A percentile compares a stretch with the other conserved stretches of the same genome.
phyloP scores from a whole-genome alignment of 2,888 invertebrate species.

The Caenorhabditis sp. region DNA sequence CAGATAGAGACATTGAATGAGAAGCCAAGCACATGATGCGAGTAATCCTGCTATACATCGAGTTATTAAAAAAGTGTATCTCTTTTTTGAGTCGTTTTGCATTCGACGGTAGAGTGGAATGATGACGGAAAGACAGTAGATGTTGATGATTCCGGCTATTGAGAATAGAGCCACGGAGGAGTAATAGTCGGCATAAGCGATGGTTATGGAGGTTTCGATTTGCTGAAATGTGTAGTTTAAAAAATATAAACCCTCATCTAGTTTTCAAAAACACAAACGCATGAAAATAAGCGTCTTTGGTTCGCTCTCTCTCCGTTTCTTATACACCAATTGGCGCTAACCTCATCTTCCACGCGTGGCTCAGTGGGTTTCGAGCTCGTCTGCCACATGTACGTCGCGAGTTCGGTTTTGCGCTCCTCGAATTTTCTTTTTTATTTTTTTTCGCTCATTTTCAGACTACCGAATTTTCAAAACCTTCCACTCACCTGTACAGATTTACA shows the following conservation, averaged over 20 bases:
- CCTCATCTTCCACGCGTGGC: too few species aligned
- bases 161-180: slow-evolving; percentile 8
- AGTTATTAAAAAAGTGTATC: slow-evolving; percentile 26
- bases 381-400: too few species aligned
- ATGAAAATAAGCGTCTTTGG: too few species aligned
- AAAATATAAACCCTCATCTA: too few species aligned
- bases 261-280: too few species aligned
- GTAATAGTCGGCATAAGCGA: slow-evolving; percentile 33
- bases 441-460: too few species aligned
- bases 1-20: slow-evolving; percentile 39
- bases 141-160: slow-evolving; percentile 22
- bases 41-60: not conserved
- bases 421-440: too few species aligned
- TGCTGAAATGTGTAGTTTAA: not conserved
- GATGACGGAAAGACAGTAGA: slow-evolving; percentile 28
- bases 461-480: not conserved
- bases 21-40: slow-evolving; percentile 9
- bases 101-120: slow-evolving; percentile 24
- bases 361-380: too few species aligned
- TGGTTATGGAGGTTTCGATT: slow-evolving; percentile 11
- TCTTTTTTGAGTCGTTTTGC: slow-evolving; percentile 32
- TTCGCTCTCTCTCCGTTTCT: too few species aligned
- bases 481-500: slow-evolving; percentile 24
- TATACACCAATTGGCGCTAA: too few species aligned
- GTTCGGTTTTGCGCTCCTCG: too few species aligned